Conservation (phyloP, 2,888 invertebrate species). For the Melipona bicolor region DNA sequence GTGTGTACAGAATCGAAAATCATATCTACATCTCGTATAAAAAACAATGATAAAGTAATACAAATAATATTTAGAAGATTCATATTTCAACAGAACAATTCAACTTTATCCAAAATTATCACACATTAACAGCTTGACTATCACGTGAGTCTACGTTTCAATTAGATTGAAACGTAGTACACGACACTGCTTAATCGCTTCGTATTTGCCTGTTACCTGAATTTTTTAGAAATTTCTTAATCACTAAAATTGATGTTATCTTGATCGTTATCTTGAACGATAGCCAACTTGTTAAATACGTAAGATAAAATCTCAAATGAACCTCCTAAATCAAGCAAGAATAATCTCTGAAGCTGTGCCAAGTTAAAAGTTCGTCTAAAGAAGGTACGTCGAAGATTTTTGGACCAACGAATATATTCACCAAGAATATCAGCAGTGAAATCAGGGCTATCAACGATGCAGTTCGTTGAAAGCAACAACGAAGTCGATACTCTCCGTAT, state of each 20-base stretch:
- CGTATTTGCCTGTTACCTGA: no score
- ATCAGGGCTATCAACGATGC: conserved; percentile 47
- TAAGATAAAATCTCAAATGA: no score
- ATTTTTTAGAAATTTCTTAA: no score
- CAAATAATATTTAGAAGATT: not conserved
- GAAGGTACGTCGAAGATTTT: not conserved
- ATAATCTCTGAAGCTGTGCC: not conserved
- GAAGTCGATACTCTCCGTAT: conserved; percentile 54
- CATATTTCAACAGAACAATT: not conserved
- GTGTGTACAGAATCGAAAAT: not conserved
- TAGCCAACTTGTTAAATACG: not conserved
- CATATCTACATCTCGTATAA: not conserved
- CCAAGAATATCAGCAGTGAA: conserved; percentile 6
- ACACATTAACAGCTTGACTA: no score
- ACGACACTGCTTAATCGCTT: no score
- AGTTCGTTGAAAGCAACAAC: conserved; percentile 61
- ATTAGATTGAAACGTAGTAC: no score
- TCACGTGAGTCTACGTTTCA: no score
- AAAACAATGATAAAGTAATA: not conserved
- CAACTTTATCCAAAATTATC: no score
- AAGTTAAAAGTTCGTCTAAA: not conserved
- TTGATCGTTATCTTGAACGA: no score
- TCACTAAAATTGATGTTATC: no score
- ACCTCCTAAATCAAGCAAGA: no score
- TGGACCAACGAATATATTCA: conserved; percentile 6